Percentiles rank a stretch among this genome's conserved stretches.
phyloP scores from a whole-genome alignment of 2,797 vertebrate species.

The Philypnodon macrostomus region DNA sequence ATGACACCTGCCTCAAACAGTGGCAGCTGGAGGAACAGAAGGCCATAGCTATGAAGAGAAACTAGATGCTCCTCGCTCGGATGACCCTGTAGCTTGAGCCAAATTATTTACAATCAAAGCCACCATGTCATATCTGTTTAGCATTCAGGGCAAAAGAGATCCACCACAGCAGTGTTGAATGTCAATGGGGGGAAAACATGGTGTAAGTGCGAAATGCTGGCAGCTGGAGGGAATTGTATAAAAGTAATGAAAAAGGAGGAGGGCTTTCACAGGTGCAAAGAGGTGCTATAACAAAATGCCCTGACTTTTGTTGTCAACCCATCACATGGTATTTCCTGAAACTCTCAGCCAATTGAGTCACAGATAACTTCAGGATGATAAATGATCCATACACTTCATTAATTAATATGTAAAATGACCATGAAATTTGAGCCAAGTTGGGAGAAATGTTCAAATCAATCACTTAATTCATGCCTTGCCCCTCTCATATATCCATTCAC shows the following conservation, averaged over 20 bases:
- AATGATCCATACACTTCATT: constrained; percentile 13
- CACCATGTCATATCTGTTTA: constrained; percentile 72
- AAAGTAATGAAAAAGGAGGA: constrained; percentile 54
- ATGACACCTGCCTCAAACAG: constrained; percentile 69
- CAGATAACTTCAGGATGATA: constrained; percentile 13
- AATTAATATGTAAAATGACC: not conserved
- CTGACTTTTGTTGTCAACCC: constrained; percentile 68
- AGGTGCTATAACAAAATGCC: constrained; percentile 46
- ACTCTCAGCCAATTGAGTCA: constrained; percentile 22
- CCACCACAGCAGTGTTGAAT: constrained; percentile 56
- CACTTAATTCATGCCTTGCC: too few species aligned
- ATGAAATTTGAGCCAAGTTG: not conserved
- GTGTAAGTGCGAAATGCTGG: constrained; percentile 36
- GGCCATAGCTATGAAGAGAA: constrained; percentile 66
- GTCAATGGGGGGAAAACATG: constrained; percentile 55
- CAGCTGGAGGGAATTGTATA: constrained; percentile 44
- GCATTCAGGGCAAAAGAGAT: constrained; percentile 67
- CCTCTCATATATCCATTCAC: too few species aligned
- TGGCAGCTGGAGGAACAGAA: constrained; percentile 78
- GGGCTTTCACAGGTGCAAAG: constrained; percentile 32
- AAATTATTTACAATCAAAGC: constrained; percentile 79
- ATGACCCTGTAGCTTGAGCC: constrained; percentile 66
- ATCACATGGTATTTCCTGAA: constrained; percentile 56
- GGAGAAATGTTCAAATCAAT: not conserved
- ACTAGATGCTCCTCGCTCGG: constrained; percentile 59